A percentile compares a stretch with the other conserved stretches of the same genome.
phyloP scores from a whole-genome alignment of 2,888 invertebrate genomes.

The Zaprionus obscuricornis region DNA sequence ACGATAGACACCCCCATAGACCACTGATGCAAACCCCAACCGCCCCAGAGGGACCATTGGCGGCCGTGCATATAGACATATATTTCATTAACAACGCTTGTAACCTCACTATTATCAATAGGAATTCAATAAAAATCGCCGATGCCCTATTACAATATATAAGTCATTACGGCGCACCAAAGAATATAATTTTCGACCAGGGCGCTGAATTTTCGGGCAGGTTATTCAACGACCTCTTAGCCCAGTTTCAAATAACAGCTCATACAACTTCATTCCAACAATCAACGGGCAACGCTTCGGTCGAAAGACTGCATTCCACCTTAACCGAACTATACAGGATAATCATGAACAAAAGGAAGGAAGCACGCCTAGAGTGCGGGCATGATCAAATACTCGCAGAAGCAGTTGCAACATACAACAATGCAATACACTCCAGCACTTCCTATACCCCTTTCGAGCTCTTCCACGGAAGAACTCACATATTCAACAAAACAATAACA shows the following conservation, averaged over 20 bases:
- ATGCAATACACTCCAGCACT: constrained; percentile 14
- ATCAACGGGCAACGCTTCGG: constrained; percentile 12
- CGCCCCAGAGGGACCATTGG: background rate
- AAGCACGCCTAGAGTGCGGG: no score
- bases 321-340: constrained; percentile 20
- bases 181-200: constrained; percentile 18
- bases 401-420: no score
- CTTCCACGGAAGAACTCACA: constrained; percentile 11
- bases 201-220: constrained; percentile 13
- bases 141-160: background rate
- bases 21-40: constrained; percentile 1
- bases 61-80: constrained; percentile 34
- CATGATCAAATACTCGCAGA: no score
- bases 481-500: constrained; percentile 18
- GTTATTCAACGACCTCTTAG: constrained; percentile 9
- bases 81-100: constrained; percentile 25
- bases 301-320: constrained; percentile 21
- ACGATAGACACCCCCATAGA: constrained; percentile 12
- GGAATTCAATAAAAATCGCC: background rate
- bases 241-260: constrained; percentile 4
- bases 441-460: constrained; percentile 16
- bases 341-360: constrained; percentile 7
- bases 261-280: constrained; percentile 19
- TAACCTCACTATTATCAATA: background rate
- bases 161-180: constrained; percentile 10